A percentile compares a stretch with the other conserved stretches of the same genome.
phyloP scores from a whole-genome alignment of 2,888 invertebrate genomes.

The Abrostola triplasia region DNA sequence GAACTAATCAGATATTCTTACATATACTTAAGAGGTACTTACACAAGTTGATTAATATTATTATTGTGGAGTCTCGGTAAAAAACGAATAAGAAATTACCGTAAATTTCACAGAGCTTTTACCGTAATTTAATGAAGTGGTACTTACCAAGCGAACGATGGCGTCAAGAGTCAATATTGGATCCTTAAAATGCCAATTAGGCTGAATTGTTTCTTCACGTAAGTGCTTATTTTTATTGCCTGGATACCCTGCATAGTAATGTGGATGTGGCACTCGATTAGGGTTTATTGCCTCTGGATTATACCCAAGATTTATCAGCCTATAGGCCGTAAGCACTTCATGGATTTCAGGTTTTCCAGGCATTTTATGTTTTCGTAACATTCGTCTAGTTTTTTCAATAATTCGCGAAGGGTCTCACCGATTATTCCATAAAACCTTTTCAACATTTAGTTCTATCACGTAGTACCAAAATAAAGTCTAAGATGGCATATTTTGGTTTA shows the following conservation, averaged over 20 bases:
- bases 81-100: slow-evolving; percentile 21
- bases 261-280: slow-evolving; percentile 13
- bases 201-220: slow-evolving; percentile 24
- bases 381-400: too few relatives aligned
- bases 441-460: too few relatives aligned
- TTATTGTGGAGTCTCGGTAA: not conserved
- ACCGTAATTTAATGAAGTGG: slow-evolving; percentile 43
- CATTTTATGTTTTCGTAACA: too few relatives aligned
- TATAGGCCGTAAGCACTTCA: slow-evolving; percentile 1
- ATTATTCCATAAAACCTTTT: too few relatives aligned
- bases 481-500: too few relatives aligned
- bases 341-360: not conserved
- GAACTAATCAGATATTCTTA: too few relatives aligned
- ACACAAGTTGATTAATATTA: too few relatives aligned
- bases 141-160: slow-evolving; percentile 21
- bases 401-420: too few relatives aligned
- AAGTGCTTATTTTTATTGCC: slow-evolving; percentile 8
- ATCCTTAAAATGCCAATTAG: slow-evolving; percentile 18
- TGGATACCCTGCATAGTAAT: slow-evolving; percentile 8
- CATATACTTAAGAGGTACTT: too few relatives aligned
- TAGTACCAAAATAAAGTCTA: too few relatives aligned
- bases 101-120: slow-evolving; percentile 37
- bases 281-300: slow-evolving; percentile 27
- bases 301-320: slow-evolving; percentile 8
- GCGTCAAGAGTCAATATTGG: slow-evolving; percentile 21